Evolutionary conservation across 2,113 vertebrate species (phyloP).

Genomic region (Cygnus buccinator): DNA sequence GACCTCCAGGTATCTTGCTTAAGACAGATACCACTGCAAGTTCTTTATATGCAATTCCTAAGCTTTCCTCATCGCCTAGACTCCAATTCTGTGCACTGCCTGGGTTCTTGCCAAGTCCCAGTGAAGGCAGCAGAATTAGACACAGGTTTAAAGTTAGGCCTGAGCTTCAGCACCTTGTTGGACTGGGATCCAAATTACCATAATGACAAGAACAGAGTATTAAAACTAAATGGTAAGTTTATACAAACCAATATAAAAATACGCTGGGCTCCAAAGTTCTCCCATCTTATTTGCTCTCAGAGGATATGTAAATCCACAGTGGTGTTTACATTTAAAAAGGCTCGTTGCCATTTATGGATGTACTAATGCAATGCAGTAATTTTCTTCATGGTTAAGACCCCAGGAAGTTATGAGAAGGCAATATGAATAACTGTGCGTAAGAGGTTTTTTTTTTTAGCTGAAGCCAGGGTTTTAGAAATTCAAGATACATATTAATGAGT

Average conservation of each 20-base stretch:
- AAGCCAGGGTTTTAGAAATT: not conserved
- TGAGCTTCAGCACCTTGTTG: not conserved
- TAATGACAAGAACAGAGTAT: not conserved
- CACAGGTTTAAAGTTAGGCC: not conserved
- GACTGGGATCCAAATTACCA: not conserved
- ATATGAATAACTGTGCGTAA: not conserved
- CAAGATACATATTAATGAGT: constrained; percentile 4
- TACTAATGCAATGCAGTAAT: not conserved
- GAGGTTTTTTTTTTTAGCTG: not conserved
- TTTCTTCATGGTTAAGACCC: constrained; percentile 4
- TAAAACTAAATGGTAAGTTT: not conserved
- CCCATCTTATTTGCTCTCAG: not conserved
- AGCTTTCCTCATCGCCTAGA: not conserved
- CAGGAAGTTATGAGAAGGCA: constrained; percentile 1
- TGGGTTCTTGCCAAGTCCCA: not conserved
- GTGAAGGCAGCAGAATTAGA: not conserved
- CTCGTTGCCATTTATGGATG: not conserved
- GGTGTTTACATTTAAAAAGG: not conserved
- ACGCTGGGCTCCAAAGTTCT: not conserved
- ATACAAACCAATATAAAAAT: constrained; percentile 3
- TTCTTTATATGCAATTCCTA: not conserved
- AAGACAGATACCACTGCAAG: not conserved
- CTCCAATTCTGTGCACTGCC: not conserved
- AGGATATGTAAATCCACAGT: not conserved
- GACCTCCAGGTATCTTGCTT: not conserved